phyloP scores from a whole-genome alignment of 2,797 vertebrate species.

The Poecilia velifera region DNA sequence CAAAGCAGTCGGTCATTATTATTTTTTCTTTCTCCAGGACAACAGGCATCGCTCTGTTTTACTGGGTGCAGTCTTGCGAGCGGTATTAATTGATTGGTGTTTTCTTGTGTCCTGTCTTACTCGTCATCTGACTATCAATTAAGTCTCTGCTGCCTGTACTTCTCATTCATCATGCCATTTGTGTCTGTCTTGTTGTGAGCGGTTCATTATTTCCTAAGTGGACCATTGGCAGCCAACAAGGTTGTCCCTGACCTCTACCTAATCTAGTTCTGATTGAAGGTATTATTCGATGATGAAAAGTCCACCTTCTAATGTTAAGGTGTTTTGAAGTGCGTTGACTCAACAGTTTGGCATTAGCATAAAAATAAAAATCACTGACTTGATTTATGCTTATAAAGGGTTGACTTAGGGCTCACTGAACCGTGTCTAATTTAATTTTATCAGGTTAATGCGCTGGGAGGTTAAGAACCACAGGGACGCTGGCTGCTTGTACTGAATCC shows the following conservation, averaged over 20 bases:
- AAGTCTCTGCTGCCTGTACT: constrained; percentile 37
- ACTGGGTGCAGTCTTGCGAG: constrained; percentile 29
- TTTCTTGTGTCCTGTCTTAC: constrained; percentile 61
- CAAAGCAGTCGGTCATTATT: constrained; percentile 44
- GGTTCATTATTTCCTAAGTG: constrained; percentile 72
- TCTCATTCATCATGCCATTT: constrained; percentile 71
- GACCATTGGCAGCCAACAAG: constrained; percentile 59
- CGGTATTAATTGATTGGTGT: constrained; percentile 56
- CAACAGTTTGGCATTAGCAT: constrained; percentile 2
- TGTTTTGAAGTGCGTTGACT: constrained; percentile 44
- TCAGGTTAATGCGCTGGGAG: constrained; percentile 49
- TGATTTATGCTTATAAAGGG: constrained; percentile 37
- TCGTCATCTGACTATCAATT: constrained; percentile 69
- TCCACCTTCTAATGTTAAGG: constrained; percentile 33
- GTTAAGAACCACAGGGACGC: constrained; percentile 37
- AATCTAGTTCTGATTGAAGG: constrained; percentile 66
- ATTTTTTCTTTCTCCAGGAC: constrained; percentile 15
- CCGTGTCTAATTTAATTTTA: constrained; percentile 59
- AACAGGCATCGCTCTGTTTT: constrained; percentile 30
- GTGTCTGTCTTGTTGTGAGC: constrained; percentile 63
- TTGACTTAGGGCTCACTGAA: constrained; percentile 37
- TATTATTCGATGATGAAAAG: constrained; percentile 40
- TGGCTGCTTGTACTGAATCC: constrained; percentile 36
- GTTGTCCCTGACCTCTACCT: constrained; percentile 64
- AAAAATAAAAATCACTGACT: constrained; percentile 29